These are phyloP conservation scores for Mesorhabditis sp. DNA, from an alignment of 2,888 invertebrate species.

Conservation along the genomic window DNA sequence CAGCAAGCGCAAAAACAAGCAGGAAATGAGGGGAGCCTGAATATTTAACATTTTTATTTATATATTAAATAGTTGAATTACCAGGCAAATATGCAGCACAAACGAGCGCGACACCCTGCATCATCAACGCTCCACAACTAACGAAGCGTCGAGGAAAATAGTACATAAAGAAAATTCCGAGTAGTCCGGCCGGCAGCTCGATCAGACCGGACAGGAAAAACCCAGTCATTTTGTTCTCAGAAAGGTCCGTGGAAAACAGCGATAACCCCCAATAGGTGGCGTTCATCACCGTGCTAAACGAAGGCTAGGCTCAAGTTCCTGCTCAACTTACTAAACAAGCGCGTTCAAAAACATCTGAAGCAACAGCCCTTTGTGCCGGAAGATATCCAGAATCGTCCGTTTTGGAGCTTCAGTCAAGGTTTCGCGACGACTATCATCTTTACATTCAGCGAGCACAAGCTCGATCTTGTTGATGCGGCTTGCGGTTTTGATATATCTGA, in stretches of 20 bases:
- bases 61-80: constrained; percentile 2
- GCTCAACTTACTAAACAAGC: constrained; percentile 37
- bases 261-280: constrained; percentile 55
- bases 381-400: constrained; percentile 32
- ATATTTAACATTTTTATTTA: constrained; percentile 5
- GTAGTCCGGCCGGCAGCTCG: constrained; percentile 50
- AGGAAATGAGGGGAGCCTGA: constrained; percentile 21
- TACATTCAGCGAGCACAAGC: constrained; percentile 26
- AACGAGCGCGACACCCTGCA: constrained; percentile 24
- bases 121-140: constrained; percentile 10
- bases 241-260: constrained; percentile 50
- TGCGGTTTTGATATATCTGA: constrained; percentile 35
- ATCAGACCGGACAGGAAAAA: constrained; percentile 55
- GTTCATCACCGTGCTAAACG: constrained; percentile 48
- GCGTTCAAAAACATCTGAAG: constrained; percentile 44
- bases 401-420: constrained; percentile 15
- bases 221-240: constrained; percentile 51
- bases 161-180: constrained; percentile 28
- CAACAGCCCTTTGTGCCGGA: constrained; percentile 26
- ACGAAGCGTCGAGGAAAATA: constrained; percentile 21
- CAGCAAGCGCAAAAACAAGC: constrained; percentile 46
- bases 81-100: constrained; percentile 18
- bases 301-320: background rate
- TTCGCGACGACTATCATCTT: background rate
- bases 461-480: constrained; percentile 34